phyloP scores from a whole-genome alignment of 2,797 vertebrate species.

The Lycodopsis pacificus region DNA sequence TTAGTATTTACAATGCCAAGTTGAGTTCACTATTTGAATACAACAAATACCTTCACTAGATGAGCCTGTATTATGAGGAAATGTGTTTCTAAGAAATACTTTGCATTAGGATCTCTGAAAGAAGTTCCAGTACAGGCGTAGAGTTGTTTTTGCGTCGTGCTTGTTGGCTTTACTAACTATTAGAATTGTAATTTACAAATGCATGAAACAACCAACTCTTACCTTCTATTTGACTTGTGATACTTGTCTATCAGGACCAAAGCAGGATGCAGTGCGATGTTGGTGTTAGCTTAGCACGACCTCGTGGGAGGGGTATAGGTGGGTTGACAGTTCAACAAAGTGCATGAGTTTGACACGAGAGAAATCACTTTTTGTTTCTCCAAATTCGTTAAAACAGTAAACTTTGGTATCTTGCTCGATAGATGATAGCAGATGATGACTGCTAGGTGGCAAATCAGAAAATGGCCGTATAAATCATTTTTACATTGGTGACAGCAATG shows the following conservation, averaged over 20 bases:
- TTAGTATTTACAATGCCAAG: neutral
- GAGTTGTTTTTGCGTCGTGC: too few species aligned
- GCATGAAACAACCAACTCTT: neutral
- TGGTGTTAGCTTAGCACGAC: neutral
- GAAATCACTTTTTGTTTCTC: neutral
- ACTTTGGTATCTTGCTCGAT: neutral
- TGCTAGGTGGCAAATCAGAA: neutral
- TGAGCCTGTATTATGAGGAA: neutral
- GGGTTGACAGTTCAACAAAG: too few species aligned
- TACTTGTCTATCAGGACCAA: neutral
- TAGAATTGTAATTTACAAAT: neutral
- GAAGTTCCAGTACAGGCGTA: neutral
- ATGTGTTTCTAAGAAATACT: neutral
- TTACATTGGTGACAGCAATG: neutral
- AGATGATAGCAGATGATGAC: too few species aligned
- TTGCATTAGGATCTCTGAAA: neutral
- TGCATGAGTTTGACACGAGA: neutral
- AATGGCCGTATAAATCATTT: neutral
- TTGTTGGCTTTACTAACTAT: too few species aligned
- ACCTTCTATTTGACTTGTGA: neutral
- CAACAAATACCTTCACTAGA: neutral
- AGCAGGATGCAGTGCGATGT: neutral
- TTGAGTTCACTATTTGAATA: neutral
- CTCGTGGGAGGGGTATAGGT: neutral
- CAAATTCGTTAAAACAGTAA: too few species aligned